Evolutionary conservation across 2,797 vertebrate species (phyloP).

Genomic region (Dipus sagitta): DNA sequence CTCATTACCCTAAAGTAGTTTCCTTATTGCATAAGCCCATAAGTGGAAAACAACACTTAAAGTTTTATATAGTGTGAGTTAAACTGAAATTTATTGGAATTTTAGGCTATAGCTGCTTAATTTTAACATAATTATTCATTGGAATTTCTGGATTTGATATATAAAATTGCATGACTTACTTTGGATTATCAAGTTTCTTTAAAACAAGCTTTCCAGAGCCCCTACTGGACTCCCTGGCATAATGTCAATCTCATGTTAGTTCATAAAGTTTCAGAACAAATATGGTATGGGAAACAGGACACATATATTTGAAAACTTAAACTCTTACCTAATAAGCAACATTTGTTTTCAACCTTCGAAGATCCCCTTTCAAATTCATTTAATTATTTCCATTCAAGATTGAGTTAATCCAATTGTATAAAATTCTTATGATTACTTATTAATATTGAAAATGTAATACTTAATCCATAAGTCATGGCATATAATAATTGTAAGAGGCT

Average conservation of each 20-base stretch:
- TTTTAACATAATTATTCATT: conserved; percentile 50
- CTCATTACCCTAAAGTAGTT: conserved; percentile 3
- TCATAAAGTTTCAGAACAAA: conserved; percentile 22
- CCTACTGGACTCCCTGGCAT: background rate
- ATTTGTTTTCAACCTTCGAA: conserved; percentile 56
- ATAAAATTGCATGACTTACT: background rate
- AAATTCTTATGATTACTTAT: conserved; percentile 9
- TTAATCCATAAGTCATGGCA: background rate
- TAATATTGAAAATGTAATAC: conserved; percentile 32
- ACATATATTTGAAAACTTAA: conserved; percentile 21
- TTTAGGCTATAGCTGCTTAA: background rate
- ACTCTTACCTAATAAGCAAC: conserved; percentile 16
- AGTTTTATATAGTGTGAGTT: background rate
- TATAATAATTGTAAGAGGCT: background rate
- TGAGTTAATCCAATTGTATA: conserved; percentile 4
- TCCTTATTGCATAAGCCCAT: background rate
- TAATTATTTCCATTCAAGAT: conserved; percentile 37
- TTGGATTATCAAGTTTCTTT: background rate
- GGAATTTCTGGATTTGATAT: conserved; percentile 21
- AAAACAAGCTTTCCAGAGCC: background rate
- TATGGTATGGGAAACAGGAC: background rate
- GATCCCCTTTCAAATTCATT: conserved; percentile 10
- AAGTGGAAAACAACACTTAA: background rate
- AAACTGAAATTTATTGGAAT: conserved; percentile 28
- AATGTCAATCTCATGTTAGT: background rate